Evolutionary conservation across 2,113 vertebrate genomes (phyloP), one percentile per base, ranked within the genome.

Genomic region (Myrmophylax atrothorax): DNA sequence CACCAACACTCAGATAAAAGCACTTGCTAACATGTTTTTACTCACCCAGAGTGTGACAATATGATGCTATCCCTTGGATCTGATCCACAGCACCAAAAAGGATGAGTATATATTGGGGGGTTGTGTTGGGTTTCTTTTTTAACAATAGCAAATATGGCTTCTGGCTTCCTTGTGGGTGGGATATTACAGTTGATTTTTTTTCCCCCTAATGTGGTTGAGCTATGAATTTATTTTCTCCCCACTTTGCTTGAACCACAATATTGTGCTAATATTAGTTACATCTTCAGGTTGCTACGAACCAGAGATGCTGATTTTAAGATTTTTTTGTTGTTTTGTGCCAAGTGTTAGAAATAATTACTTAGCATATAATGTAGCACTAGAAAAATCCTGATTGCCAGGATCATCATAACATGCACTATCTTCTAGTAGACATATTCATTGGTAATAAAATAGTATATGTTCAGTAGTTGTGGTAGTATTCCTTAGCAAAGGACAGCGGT

Each of bases 121-220:
- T 56, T 92, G 69, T 90, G 62, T 80, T 83, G 63, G 35, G 38
- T 3, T 42, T 55, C 53, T 4, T 64, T 79, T 77, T 90, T 69
- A 86, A 81, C 38, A 87, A 89, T 8, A 90, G 84, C 29, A 75
- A 95, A 88, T 24, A 59, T n/a, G 42, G 68, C 86, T 96, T 87
- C 89, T 90, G 83, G 68, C 72, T 89, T 81, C 83, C 38, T 90
- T 64, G 60, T 92, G 69, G 89, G 89, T 94, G 91, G 89, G 67
- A 89, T 75, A 84, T 74, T 89, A 84, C 77, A 84, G 40, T 13
- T 55, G 25, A 70, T 12, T 52, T 69, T 78, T 78, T 81, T 90
- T 62, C 15, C 31, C 73, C 25, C 50, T 58, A 31, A 90, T 81
- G 37, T 59, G 18, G 7, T 78, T 77, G 52, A 89, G 35, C 29